A percentile compares a stretch with the other conserved stretches of the same genome.
These are phyloP conservation scores for Aethina tumida DNA, from an alignment of 1,140 invertebrate genomes.

Conservation along the genomic window DNA sequence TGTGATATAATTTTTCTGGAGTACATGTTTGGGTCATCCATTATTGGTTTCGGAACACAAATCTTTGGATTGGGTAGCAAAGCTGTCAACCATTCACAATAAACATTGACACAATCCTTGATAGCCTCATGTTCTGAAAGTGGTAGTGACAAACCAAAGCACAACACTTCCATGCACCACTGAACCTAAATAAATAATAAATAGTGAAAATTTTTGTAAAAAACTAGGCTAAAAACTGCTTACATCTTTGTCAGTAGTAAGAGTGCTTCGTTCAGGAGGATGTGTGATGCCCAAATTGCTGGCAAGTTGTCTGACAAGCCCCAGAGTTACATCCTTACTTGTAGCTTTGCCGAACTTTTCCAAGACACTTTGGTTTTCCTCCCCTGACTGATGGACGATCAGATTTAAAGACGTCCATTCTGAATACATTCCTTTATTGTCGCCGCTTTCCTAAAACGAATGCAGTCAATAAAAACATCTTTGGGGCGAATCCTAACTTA, in stretches of 20 bases:
- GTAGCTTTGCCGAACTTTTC: constrained; percentile 69
- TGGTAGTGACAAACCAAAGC: constrained; percentile 84
- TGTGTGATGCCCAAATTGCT: constrained; percentile 65
- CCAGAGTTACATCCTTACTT: constrained; percentile 72
- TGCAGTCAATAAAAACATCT: constrained; percentile 7
- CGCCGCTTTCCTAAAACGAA: constrained; percentile 35
- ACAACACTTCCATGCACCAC: constrained; percentile 90
- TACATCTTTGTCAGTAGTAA: constrained; percentile 69
- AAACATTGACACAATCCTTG: constrained; percentile 92
- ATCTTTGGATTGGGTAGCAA: constrained; percentile 71
- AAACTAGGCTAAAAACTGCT: constrained; percentile 7
- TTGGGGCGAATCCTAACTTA: constrained; percentile 29
- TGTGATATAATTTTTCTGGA: constrained; percentile 85
- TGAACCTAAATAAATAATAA: constrained; percentile 44
- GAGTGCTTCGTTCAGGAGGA: constrained; percentile 62
- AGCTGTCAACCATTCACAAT: constrained; percentile 92
- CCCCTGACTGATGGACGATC: constrained; percentile 53
- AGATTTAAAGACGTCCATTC: constrained; percentile 74
- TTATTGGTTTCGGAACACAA: constrained; percentile 75
- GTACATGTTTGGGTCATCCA: constrained; percentile 85
- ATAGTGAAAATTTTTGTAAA: neutral
- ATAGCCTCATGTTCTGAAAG: constrained; percentile 87
- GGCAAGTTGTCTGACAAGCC: constrained; percentile 73
- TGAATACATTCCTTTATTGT: constrained; percentile 66
- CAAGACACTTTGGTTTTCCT: constrained; percentile 67